Base-by-base conservation (phyloP, 1,140 invertebrate genomes). In the Lepidurus couesii region DNA sequence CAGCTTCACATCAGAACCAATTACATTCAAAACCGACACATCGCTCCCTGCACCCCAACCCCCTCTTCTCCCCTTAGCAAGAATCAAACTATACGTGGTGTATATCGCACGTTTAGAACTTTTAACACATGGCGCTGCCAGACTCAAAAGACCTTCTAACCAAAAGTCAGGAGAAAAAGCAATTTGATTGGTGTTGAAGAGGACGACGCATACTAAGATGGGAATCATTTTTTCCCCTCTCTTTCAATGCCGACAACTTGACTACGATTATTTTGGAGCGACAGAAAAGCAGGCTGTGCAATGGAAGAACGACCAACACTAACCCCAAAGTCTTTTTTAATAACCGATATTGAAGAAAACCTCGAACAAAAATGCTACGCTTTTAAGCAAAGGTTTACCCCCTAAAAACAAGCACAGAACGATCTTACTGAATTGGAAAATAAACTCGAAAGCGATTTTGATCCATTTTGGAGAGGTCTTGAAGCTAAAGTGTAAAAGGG, bases 1-100 rank as follows among this genome's bases (percentile, higher is more conserved):
- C 53, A 65, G 53, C 53, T 65, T 65, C 53, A 65, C 53, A 65
- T 65, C 53, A 65, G 53, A 65, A 13, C 53, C 53, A 65, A 65
- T 65, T 65, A 65, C 21, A 65, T 65, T 65, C 53, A 65, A 65
- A 65, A 65, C 53, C 53, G 53, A 65, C 53, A 21, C 53, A 65
- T 21, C 21, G 53, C 53, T 65, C 53, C 53, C 53, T 21, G n/a
- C 53, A 65, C 53, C 13, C 53, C 53, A 13, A 3, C 53, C 53
- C 7, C 53, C 53, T 65, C 53, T 65, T 65, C 53, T 13, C n/a
- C 21, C 8, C 53, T 21, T 21, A 21, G 53, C 13, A 7, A 21
- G 21, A 16, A 65, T 65, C 53, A 21, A 65, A 65, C 53, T 65
- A 65, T 65, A 13, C 8, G 6, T 9, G 53, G 53, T 65, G 53